Evolutionary conservation across 2,888 invertebrate genomes (phyloP).

Genomic region (Chorisops tibialis): DNA sequence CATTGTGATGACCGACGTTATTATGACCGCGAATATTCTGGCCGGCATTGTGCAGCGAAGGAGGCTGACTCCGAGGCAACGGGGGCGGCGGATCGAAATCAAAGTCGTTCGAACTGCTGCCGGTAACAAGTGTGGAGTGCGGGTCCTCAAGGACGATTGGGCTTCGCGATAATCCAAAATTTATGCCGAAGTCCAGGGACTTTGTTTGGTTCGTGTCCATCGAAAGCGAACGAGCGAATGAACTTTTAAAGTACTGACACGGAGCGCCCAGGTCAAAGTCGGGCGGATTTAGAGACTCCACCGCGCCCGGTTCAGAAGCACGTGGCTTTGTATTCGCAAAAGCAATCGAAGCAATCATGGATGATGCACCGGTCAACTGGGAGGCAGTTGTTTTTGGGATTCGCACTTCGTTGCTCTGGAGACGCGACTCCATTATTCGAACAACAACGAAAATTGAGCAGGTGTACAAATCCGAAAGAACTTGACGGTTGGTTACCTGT

Average conservation of each 20-base stretch:
- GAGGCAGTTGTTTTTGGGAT: conserved; percentile 30
- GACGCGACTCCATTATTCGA: conserved; percentile 31
- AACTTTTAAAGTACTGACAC: conserved; percentile 56
- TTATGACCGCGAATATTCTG: not conserved
- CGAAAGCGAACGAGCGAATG: conserved; percentile 56
- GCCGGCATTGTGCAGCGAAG: conserved; percentile 1
- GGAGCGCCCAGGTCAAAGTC: conserved; percentile 51
- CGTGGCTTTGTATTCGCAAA: not conserved
- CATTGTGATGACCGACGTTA: not conserved
- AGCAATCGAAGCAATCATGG: not conserved
- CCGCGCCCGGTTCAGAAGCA: not conserved
- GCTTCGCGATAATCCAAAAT: conserved; percentile 29
- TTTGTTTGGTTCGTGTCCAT: conserved; percentile 47
- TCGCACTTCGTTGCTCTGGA: conserved; percentile 35
- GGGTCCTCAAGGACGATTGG: conserved; percentile 25
- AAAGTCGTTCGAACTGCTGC: conserved; percentile 1
- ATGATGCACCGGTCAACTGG: not conserved
- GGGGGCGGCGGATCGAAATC: conserved; percentile 20
- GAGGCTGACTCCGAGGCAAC: conserved; percentile 25
- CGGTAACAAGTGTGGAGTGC: not conserved
- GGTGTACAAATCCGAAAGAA: no score
- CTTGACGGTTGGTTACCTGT: no score
- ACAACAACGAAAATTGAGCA: no score
- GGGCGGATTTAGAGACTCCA: conserved; percentile 32
- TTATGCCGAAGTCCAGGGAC: conserved; percentile 49